phyloP scores from a whole-genome alignment of 2,888 invertebrate genomes.

The Drosophila aldrichi region DNA sequence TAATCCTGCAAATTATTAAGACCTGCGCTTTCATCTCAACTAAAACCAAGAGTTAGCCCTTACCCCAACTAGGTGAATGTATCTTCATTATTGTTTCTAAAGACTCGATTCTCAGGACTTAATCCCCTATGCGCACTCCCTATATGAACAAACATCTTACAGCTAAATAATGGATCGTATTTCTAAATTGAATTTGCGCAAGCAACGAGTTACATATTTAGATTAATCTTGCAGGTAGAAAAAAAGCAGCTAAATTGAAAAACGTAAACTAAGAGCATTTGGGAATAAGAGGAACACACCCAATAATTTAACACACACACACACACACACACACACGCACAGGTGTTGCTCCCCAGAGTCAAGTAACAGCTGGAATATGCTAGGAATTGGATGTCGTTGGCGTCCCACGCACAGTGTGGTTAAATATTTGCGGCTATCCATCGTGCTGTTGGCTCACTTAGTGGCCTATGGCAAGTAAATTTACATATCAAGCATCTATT shows the following conservation, averaged over 20 bases:
- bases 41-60: no score
- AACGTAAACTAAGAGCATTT: background rate
- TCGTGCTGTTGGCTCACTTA: constrained; percentile 44
- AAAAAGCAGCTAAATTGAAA: constrained; percentile 1
- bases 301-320: constrained; percentile 2
- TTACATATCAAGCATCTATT: constrained; percentile 74
- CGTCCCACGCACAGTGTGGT: constrained; percentile 38
- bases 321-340: background rate
- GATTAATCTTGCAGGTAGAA: background rate
- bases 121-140: background rate
- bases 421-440: constrained; percentile 65
- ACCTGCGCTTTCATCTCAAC: no score
- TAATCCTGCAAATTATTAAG: no score
- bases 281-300: constrained; percentile 5
- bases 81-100: no score
- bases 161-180: background rate
- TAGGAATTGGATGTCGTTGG: constrained; percentile 4
- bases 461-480: constrained; percentile 60
- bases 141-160: background rate
- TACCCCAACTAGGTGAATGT: no score
- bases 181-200: background rate
- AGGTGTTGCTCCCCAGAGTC: background rate
- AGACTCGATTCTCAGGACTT: background rate
- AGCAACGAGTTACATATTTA: background rate
- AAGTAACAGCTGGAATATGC: constrained; percentile 26